Percentiles rank a stretch among this genome's conserved stretches.
phyloP scores from a whole-genome alignment of 2,888 invertebrate species.

The Trissolcus brochymenae region DNA sequence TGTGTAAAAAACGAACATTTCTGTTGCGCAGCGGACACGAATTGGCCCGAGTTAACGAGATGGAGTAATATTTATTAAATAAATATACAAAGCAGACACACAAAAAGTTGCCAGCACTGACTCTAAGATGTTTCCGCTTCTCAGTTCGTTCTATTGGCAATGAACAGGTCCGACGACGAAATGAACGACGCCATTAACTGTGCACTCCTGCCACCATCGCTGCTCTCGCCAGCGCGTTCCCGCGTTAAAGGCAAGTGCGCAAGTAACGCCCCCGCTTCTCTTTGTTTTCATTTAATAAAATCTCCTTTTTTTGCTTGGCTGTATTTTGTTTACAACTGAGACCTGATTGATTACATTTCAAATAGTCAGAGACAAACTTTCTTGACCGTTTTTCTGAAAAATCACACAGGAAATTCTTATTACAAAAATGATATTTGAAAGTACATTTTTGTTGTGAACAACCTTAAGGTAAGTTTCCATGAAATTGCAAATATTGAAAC shows the following conservation, averaged over 20 bases:
- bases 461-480: too few species aligned
- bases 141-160: slow-evolving; percentile 72
- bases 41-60: not conserved
- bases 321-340: too few species aligned
- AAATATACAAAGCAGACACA: slow-evolving; percentile 15
- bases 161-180: slow-evolving; percentile 61
- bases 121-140: slow-evolving; percentile 73
- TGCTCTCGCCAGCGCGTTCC: not conserved
- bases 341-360: too few species aligned
- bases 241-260: not conserved
- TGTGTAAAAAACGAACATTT: not conserved
- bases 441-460: too few species aligned
- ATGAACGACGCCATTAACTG: slow-evolving; percentile 69
- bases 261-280: not conserved
- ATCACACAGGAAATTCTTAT: too few species aligned
- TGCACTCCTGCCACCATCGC: slow-evolving; percentile 47
- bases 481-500: too few species aligned
- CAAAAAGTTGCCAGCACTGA: slow-evolving; percentile 76
- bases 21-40: not conserved
- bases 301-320: too few species aligned
- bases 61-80: not conserved
- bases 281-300: too few species aligned
- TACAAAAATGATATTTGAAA: too few species aligned
- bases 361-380: too few species aligned
- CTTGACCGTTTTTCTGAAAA: too few species aligned